These are phyloP conservation scores for Myathropa florea DNA, from an alignment of 2,888 invertebrate genomes.

Conservation along the genomic window DNA sequence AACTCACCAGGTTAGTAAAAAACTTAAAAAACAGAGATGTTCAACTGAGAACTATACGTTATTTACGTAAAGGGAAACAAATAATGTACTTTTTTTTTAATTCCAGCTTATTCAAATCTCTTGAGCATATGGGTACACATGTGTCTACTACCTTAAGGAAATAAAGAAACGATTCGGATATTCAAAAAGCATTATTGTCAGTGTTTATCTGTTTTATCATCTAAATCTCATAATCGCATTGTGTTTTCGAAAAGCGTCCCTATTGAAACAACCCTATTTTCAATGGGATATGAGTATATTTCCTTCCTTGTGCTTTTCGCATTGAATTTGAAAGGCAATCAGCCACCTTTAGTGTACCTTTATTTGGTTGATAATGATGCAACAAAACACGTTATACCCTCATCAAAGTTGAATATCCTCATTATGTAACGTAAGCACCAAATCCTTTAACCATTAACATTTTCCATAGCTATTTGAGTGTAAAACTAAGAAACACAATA, in stretches of 20 bases:
- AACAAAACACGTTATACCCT: background rate
- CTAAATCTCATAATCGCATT: background rate
- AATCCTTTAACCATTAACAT: background rate
- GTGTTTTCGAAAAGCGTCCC: background rate
- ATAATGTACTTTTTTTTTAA: too few species aligned
- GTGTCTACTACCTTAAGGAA: background rate
- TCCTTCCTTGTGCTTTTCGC: too few species aligned
- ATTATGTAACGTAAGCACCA: background rate
- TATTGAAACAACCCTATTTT: too few species aligned
- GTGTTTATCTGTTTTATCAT: background rate
- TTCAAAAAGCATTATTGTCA: background rate
- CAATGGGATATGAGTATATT: too few species aligned
- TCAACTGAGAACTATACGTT: too few species aligned
- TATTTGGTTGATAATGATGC: background rate
- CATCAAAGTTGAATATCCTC: background rate
- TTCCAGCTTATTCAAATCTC: too few species aligned
- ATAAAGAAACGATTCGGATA: background rate
- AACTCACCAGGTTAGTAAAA: too few species aligned
- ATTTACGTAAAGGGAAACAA: too few species aligned
- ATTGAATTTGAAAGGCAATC: background rate
- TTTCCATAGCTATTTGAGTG: background rate
- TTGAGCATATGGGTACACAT: too few species aligned
- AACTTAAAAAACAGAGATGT: too few species aligned
- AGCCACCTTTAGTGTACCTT: background rate
- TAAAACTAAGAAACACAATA: background rate